Evolutionary conservation across 2,797 vertebrate genomes (phyloP).

Genomic region (Rhinogobio ventralis): DNA sequence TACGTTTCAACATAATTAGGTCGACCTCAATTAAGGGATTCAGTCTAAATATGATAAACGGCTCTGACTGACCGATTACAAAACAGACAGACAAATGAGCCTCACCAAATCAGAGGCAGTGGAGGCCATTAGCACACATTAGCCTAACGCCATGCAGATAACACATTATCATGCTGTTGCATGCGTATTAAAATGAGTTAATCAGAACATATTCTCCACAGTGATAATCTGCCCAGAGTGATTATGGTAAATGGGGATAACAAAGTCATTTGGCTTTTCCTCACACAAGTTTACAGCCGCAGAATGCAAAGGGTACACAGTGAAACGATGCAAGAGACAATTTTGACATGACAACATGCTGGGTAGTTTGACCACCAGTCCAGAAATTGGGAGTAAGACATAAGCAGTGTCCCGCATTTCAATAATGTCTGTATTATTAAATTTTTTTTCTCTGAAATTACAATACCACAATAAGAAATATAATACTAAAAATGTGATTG

Average conservation of each 20-base stretch:
- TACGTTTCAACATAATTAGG: neutral
- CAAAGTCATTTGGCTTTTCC: slow-evolving; percentile 26
- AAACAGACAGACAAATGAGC: slow-evolving; percentile 18
- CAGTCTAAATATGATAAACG: slow-evolving; percentile 41
- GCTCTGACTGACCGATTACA: slow-evolving; percentile 47
- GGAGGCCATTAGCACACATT: slow-evolving; percentile 51
- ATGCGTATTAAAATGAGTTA: slow-evolving; percentile 50
- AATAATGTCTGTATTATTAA: neutral
- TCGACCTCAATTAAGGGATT: slow-evolving; percentile 30
- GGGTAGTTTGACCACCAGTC: neutral
- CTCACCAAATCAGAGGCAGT: slow-evolving; percentile 26
- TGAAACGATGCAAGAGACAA: slow-evolving; percentile 52
- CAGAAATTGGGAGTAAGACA: neutral
- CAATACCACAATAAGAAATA: neutral
- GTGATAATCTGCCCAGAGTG: slow-evolving; percentile 51
- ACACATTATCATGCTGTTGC: slow-evolving; percentile 42
- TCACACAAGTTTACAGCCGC: slow-evolving; percentile 35
- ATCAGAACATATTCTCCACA: slow-evolving; percentile 50
- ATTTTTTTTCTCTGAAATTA: neutral
- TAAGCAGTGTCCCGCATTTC: neutral
- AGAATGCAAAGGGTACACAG: slow-evolving; percentile 36
- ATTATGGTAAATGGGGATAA: slow-evolving; percentile 49
- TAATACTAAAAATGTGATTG: neutral
- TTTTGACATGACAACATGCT: slow-evolving; percentile 3
- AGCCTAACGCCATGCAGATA: slow-evolving; percentile 48